phyloP scores from a whole-genome alignment of 2,888 invertebrate genomes.

The Eugnorisma glareosa region DNA sequence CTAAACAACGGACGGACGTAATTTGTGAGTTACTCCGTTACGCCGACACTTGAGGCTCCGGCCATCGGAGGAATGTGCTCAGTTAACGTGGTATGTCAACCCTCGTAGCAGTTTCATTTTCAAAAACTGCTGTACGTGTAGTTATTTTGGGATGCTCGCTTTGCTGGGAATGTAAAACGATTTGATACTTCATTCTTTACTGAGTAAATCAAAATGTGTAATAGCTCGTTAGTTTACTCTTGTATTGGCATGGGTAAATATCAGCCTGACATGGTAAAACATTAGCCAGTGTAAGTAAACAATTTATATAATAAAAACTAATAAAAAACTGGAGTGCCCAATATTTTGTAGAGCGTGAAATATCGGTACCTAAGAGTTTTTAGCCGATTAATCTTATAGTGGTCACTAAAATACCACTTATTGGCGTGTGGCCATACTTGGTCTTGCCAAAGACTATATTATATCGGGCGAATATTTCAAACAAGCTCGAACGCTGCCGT shows the following conservation, averaged over 20 bases:
- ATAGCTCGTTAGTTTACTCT: not conserved
- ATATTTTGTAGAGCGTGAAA: constrained; percentile 36
- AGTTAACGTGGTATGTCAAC: constrained; percentile 70
- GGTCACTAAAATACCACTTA: constrained; percentile 63
- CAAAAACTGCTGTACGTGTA: constrained; percentile 44
- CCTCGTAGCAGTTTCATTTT: constrained; percentile 59
- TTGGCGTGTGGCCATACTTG: constrained; percentile 64
- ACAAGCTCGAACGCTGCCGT: constrained; percentile 9
- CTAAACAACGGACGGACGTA: constrained; percentile 74
- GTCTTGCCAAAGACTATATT: constrained; percentile 64
- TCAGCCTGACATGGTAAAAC: not conserved
- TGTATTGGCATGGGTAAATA: not conserved
- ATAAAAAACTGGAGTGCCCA: constrained; percentile 11
- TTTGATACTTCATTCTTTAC: not conserved
- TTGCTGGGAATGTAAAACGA: constrained; percentile 1
- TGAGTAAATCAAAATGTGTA: not conserved
- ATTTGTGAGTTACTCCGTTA: constrained; percentile 77
- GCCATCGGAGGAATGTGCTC: constrained; percentile 78
- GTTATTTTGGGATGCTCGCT: constrained; percentile 29
- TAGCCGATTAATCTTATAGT: constrained; percentile 57
- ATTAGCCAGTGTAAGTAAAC: not conserved
- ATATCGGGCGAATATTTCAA: constrained; percentile 43
- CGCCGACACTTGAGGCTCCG: constrained; percentile 58
- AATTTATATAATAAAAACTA: constrained; percentile 13
- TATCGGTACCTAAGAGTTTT: constrained; percentile 51